Conservation (phyloP, 2,113 vertebrate species). For the Hemibagrus wyckioides region DNA sequence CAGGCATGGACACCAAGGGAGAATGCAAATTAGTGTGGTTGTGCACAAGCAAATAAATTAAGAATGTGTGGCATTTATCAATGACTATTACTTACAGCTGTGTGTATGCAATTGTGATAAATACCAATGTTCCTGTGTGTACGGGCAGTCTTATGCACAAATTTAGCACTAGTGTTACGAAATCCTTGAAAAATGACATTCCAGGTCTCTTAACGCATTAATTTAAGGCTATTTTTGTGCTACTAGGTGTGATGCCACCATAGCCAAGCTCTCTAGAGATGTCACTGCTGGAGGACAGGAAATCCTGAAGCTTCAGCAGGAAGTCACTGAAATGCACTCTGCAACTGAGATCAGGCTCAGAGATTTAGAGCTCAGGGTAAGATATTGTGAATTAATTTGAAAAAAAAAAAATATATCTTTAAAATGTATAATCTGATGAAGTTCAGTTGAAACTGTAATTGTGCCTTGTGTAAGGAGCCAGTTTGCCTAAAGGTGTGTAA, state of each 20-base stretch:
- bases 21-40: too few species aligned
- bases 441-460: not conserved
- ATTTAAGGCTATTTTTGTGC: not conserved
- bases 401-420: not conserved
- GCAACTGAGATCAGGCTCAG: conserved; percentile 65
- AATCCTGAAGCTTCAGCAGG: conserved; percentile 69
- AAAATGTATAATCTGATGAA: not conserved
- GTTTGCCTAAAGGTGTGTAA: not conserved
- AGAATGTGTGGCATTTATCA: too few species aligned
- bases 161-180: not conserved
- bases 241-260: conserved; percentile 82
- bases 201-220: not conserved
- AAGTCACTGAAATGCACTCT: conserved; percentile 67
- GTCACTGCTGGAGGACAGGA: conserved; percentile 64
- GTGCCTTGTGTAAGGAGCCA: not conserved
- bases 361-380: conserved; percentile 79
- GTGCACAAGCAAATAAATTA: too few species aligned
- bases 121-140: too few species aligned
- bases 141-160: not conserved
- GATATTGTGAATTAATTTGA: conserved; percentile 3
- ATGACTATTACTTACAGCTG: too few species aligned
- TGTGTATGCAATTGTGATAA: too few species aligned
- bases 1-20: too few species aligned
- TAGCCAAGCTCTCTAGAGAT: conserved; percentile 76
- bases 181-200: not conserved